Base-by-base conservation (phyloP, 2,797 vertebrate species). In the Borostomias antarcticus region DNA sequence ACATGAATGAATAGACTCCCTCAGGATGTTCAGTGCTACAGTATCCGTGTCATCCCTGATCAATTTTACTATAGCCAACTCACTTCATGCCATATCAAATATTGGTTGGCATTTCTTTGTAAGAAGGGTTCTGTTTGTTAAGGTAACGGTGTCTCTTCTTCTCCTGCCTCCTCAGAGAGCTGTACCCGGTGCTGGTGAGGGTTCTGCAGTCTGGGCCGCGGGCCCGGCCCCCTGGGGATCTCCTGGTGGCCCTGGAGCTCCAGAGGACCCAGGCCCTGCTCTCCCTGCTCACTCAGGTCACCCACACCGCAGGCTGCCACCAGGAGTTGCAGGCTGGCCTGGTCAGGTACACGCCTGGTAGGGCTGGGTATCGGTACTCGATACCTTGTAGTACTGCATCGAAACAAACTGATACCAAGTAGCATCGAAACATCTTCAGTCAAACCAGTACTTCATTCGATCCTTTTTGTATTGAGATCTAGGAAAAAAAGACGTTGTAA, bases 131-230 rank as follows among this genome's bases (percentile, higher is more conserved):
- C 10, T 53, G 13, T 25, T 45, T 15, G 5, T n/a, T 45, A 0
- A 45, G 33, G 15, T 13, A 17, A 21, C 62, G n/a, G 5, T n/a
- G 35, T 19, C 4, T 66, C 3, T 68, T 66, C 59, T 2, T 63
- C n/a, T 32, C 2, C 47, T 5, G 5, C 30, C 2, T 64, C 3
- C 1, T 59, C 76, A 99, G 98, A 85, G 95, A 98, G 72, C 89
- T 99, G 25, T 98, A 98, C 78, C 93, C 95, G 28, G 89, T 95
- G 70, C 82, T 99, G 73, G 84, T 95, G 77, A 93, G 69, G 82
- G 83, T 86, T 2, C 68, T 98, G 58, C 96, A 96, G 90, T 87
- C 89, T 0, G 72, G 93, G 19, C 91, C 92, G 0, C 65, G 75
- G 0, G 33, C 83, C n/a, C 82, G 91, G 62, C 1, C 0, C 28